These are phyloP conservation scores for Marmota flaviventris DNA, from an alignment of 2,113 vertebrate species.

Conservation along the genomic window DNA sequence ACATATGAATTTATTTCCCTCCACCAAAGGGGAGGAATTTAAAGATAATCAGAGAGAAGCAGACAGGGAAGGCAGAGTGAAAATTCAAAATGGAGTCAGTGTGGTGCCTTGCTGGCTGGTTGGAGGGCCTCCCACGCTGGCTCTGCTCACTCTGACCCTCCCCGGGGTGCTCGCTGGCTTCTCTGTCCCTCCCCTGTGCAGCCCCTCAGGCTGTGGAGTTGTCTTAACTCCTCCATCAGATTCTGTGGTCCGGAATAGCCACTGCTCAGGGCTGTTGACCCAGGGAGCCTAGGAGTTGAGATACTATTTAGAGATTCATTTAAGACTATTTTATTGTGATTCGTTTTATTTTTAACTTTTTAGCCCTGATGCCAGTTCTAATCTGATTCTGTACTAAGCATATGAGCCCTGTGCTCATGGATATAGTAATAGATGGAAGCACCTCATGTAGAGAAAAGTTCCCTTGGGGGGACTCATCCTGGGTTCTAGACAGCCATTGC, in stretches of 20 bases:
- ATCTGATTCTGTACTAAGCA: neutral
- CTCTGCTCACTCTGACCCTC: neutral
- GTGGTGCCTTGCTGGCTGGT: rapidly evolving
- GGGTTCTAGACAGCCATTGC: neutral
- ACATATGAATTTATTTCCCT: neutral
- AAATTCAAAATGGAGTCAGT: neutral
- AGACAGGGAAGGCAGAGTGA: neutral
- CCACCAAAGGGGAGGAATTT: neutral
- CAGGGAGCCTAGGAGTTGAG: neutral
- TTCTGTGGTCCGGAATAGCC: neutral
- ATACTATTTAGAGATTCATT: neutral
- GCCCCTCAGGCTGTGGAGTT: neutral
- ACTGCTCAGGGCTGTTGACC: neutral
- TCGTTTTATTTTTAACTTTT: conserved; percentile 1
- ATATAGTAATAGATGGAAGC: neutral
- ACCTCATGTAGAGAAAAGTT: rapidly evolving
- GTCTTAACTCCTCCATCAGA: neutral
- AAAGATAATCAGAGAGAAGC: neutral
- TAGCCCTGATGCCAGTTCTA: neutral
- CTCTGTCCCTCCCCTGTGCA: rapidly evolving
- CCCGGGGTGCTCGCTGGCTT: neutral
- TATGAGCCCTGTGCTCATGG: neutral
- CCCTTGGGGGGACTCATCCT: neutral
- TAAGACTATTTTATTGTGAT: neutral
- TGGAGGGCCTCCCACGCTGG: neutral